These are phyloP conservation scores for Leucozona laternaria DNA, from an alignment of 2,888 invertebrate species.

Conservation along the genomic window DNA sequence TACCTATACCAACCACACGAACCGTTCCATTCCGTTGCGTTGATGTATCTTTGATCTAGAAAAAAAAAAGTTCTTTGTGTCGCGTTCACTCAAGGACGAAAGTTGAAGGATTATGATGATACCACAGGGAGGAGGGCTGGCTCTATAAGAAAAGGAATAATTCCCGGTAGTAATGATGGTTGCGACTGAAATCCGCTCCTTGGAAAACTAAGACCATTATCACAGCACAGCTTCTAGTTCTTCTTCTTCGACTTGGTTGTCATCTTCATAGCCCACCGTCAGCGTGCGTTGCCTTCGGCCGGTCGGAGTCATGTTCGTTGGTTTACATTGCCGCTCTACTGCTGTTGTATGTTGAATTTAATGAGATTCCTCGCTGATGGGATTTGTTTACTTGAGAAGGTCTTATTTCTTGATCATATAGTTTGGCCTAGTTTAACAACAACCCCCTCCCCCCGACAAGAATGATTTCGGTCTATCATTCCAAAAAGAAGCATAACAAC, in stretches of 20 bases:
- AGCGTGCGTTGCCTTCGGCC: not conserved
- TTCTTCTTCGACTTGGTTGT: slow-evolving; percentile 5
- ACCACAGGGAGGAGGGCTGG: not conserved
- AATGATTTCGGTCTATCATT: slow-evolving; percentile 10
- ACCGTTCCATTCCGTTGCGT: not conserved
- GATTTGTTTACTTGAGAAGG: slow-evolving; percentile 58
- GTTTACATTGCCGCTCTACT: slow-evolving; percentile 27
- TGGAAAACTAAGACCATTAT: slow-evolving; percentile 32
- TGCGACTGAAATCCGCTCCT: slow-evolving; percentile 38
- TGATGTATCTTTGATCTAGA: slow-evolving; percentile 58
- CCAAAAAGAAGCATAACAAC: slow-evolving; percentile 10
- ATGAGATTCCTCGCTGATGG: slow-evolving; percentile 71
- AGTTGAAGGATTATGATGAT: slow-evolving; percentile 43
- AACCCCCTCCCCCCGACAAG: slow-evolving; percentile 44
- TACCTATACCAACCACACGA: too few species aligned
- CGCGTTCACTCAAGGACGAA: slow-evolving; percentile 68
- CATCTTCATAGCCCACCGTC: not conserved
- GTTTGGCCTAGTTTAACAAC: slow-evolving; percentile 68
- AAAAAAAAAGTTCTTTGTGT: slow-evolving; percentile 46
- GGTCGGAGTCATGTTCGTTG: not conserved
- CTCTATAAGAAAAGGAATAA: not conserved
- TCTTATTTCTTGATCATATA: slow-evolving; percentile 48
- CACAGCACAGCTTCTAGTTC: slow-evolving; percentile 14
- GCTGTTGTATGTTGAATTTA: slow-evolving; percentile 59
- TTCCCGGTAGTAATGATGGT: slow-evolving; percentile 38